Percentiles rank a stretch among this genome's conserved stretches.
Conservation (phyloP, 2,888 invertebrate genomes). For the Lobophora halterata region DNA sequence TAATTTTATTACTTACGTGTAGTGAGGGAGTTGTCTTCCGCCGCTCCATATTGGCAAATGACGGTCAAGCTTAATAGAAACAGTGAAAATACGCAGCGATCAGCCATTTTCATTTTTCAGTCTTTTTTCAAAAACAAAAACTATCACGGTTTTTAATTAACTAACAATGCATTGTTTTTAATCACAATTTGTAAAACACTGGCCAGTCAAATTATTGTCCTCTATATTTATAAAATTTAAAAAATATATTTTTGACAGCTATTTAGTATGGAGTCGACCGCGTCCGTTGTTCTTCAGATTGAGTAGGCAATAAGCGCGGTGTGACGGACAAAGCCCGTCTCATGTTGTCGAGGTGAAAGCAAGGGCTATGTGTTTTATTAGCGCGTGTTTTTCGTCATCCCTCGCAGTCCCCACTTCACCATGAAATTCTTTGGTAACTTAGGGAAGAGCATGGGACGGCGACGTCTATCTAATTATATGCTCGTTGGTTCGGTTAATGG, state of each 20-base stretch:
- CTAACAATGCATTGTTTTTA: conserved; percentile 36
- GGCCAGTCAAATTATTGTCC: conserved; percentile 4
- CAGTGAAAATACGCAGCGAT: conserved; percentile 53
- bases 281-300: conserved; percentile 59
- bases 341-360: conserved; percentile 78
- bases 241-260: conserved; percentile 31
- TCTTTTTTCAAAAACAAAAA: conserved; percentile 27
- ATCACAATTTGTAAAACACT: conserved; percentile 37
- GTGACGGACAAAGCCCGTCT: conserved; percentile 55
- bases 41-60: conserved; percentile 57
- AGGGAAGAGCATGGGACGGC: conserved; percentile 25
- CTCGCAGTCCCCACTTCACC: conserved; percentile 57
- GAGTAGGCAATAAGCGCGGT: conserved; percentile 55
- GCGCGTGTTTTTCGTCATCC: conserved; percentile 73
- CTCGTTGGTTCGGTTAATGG: conserved; percentile 32
- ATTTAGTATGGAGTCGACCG: conserved; percentile 45
- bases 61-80: conserved; percentile 61
- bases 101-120: conserved; percentile 55
- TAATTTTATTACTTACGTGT: conserved; percentile 56
- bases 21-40: conserved; percentile 52
- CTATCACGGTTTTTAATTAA: conserved; percentile 29
- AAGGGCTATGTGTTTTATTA: conserved; percentile 71
- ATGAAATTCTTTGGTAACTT: conserved; percentile 31
- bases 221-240: conserved; percentile 12
- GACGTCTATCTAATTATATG: conserved; percentile 20